Evolutionary conservation across 1,140 invertebrate genomes (phyloP).

Genomic region (Sycophila sp.): DNA sequence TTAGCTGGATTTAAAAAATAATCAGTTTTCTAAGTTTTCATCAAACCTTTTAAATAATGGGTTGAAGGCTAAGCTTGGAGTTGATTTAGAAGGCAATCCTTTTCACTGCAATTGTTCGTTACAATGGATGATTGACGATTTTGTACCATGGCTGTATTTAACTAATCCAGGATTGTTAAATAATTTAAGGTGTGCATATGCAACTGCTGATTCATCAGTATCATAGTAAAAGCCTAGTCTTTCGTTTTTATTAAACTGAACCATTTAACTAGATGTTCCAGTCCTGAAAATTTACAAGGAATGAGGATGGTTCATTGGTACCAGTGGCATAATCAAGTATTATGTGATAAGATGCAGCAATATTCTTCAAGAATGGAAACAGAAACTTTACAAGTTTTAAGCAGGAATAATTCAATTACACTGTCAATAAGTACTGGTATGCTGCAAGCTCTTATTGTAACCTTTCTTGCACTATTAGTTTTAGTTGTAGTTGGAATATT

Average conservation of each 20-base stretch:
- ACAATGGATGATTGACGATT: conserved; percentile 57
- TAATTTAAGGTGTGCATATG: conserved; percentile 51
- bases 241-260: too few relatives aligned
- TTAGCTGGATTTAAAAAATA: conserved; percentile 58
- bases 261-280: conserved; percentile 55
- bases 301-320: conserved; percentile 57
- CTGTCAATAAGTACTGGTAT: conserved; percentile 41
- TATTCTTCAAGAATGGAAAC: conserved; percentile 38
- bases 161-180: conserved; percentile 42
- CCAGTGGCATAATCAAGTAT: conserved; percentile 49
- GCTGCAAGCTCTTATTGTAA: conserved; percentile 36
- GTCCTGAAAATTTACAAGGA: conserved; percentile 44
- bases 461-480: conserved; percentile 35
- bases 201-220: neutral
- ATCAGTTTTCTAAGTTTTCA: conserved; percentile 48
- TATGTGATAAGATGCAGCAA: conserved; percentile 44
- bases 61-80: conserved; percentile 37
- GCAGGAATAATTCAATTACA: conserved; percentile 11
- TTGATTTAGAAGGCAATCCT: conserved; percentile 61
- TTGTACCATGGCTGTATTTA: conserved; percentile 50
- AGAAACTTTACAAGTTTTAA: conserved; percentile 26
- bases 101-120: conserved; percentile 56
- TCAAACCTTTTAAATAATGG: conserved; percentile 39
- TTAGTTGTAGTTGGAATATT: conserved; percentile 47
- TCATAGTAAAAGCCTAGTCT: too few relatives aligned